A percentile compares a stretch with the other conserved stretches of the same genome.
phyloP scores from a whole-genome alignment of 2,888 invertebrate genomes.

The Himalopsyche tibetana region DNA sequence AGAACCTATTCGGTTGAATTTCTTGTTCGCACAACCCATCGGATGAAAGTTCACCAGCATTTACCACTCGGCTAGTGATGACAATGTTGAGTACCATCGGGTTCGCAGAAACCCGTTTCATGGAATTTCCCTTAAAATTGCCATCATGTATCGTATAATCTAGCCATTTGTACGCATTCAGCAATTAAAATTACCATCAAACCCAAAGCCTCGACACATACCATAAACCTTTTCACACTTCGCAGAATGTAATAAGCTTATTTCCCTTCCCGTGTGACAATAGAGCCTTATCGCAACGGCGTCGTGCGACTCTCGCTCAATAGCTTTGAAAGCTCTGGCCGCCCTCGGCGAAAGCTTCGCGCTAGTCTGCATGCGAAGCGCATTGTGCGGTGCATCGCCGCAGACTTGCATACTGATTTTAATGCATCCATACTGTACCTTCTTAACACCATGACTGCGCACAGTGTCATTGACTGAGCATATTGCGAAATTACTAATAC shows the following conservation, averaged over 20 bases:
- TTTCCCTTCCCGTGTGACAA: conserved; percentile 24
- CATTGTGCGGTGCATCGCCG: conserved; percentile 21
- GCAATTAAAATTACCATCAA: background rate
- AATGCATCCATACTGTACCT: background rate
- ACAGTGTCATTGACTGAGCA: background rate
- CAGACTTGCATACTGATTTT: conserved; percentile 20
- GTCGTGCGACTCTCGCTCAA: background rate
- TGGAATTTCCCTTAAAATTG: too few species aligned
- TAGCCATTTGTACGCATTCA: background rate
- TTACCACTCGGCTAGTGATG: too few species aligned
- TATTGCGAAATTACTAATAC: too few species aligned
- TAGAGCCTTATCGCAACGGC: conserved; percentile 7
- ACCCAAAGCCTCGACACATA: background rate
- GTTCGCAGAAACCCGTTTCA: too few species aligned
- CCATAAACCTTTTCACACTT: conserved; percentile 8
- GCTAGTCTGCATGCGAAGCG: conserved; percentile 9
- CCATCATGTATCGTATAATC: too few species aligned
- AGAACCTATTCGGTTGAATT: too few species aligned
- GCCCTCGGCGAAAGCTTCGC: conserved; percentile 3
- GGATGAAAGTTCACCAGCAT: too few species aligned
- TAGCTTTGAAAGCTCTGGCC: conserved; percentile 17
- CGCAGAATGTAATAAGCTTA: background rate
- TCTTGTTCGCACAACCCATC: too few species aligned
- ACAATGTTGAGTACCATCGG: too few species aligned
- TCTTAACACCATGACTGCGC: background rate